Evolutionary conservation across 2,888 invertebrate genomes (phyloP).

Genomic region (Agrotis exclamationis): DNA sequence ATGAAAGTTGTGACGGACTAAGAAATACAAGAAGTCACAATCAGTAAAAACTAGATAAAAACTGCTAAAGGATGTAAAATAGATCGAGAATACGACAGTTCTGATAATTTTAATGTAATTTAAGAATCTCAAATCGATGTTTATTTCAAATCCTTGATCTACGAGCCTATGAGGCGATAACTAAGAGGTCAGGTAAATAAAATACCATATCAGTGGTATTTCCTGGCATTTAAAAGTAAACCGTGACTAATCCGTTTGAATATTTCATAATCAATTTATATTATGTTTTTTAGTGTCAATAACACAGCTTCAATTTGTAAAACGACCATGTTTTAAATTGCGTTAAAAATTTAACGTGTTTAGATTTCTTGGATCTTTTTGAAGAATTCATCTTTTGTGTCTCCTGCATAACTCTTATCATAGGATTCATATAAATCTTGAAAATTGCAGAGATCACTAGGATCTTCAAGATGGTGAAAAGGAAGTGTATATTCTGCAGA

Average conservation of each 20-base stretch:
- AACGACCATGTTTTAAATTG: conserved; percentile 5
- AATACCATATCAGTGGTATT: conserved; percentile 40
- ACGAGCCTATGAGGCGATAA: conserved; percentile 16
- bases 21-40: conserved; percentile 14
- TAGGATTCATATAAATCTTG: too few relatives aligned
- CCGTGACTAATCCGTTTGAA: conserved; percentile 47
- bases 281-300: conserved; percentile 18
- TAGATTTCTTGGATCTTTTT: not conserved
- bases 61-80: conserved; percentile 1
- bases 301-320: conserved; percentile 12
- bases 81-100: conserved; percentile 3
- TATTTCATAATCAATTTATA: conserved; percentile 26
- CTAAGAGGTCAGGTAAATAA: conserved; percentile 39
- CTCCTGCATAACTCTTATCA: too few relatives aligned
- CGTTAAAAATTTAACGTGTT: not conserved
- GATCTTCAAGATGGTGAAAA: too few relatives aligned
- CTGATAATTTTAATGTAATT: conserved; percentile 1
- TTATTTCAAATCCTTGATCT: conserved; percentile 13
- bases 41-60: conserved; percentile 1
- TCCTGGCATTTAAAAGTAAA: conserved; percentile 46
- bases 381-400: too few relatives aligned
- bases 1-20: conserved; percentile 2
- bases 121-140: not conserved
- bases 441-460: too few relatives aligned
- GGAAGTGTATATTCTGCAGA: too few relatives aligned